phyloP scores from a whole-genome alignment of 2,113 vertebrate species.

The Tichodroma muraria region DNA sequence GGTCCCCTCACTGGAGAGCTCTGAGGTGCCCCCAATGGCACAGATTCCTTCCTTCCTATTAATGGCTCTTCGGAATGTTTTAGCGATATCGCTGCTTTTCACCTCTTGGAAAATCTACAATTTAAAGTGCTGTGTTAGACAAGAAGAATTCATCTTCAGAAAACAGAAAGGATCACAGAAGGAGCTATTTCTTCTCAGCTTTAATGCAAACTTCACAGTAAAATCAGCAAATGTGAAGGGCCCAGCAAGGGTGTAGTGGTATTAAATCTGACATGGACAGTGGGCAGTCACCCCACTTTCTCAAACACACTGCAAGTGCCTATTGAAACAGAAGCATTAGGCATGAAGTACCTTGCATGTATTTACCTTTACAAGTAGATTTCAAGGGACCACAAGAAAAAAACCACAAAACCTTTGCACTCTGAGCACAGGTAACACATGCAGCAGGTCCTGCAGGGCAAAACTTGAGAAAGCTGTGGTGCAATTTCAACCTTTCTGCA shows the following conservation, averaged over 20 bases:
- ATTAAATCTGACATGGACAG: background rate
- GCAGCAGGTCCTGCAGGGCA: background rate
- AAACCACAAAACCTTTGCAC: background rate
- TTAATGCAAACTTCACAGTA: background rate
- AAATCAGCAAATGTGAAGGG: background rate
- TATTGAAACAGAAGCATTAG: background rate
- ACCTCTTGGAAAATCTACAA: conserved; percentile 84
- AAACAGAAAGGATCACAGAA: background rate
- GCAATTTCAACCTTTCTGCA: background rate
- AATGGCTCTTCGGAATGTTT: conserved; percentile 85
- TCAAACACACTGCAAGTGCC: background rate
- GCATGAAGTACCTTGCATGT: background rate
- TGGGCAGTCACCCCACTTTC: background rate
- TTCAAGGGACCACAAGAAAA: background rate
- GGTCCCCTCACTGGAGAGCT: conserved; percentile 87
- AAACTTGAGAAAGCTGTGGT: background rate
- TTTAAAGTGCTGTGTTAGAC: conserved; percentile 28
- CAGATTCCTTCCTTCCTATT: conserved; percentile 91
- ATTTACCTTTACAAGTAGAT: background rate
- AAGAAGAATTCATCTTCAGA: background rate
- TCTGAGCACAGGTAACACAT: background rate
- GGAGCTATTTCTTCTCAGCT: background rate
- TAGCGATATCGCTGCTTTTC: conserved; percentile 80
- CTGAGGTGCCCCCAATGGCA: conserved; percentile 87
- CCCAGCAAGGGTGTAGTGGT: background rate